Evolutionary conservation across 2,888 invertebrate genomes (phyloP), one percentile per base, ranked within the genome.

Genomic region (Amitus sp.): DNA sequence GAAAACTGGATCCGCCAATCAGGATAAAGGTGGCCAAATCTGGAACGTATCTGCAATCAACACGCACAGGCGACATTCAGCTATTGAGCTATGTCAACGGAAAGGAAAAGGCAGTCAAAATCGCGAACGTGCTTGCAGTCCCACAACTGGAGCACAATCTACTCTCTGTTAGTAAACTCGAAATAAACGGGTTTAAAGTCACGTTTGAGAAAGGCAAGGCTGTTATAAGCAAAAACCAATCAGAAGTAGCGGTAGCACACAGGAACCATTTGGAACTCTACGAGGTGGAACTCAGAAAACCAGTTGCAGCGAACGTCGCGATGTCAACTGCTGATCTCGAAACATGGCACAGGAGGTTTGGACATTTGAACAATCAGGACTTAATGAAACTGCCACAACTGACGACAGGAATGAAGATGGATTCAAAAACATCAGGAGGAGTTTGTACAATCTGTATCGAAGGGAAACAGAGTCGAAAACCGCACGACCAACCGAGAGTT

Each of bases 81-180:
- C 43, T 19, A 1, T 2, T 17, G n/a, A 42, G 46, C 10, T 3
- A 18, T 5, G 48, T 59, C 5, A 48, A 59, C 12, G 45, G 33
- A n/a, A 19, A 30, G 10, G 7, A 12, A 28, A 27, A 34, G 5
- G 3, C 9, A 9, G 42, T 57, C n/a, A 15, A 1, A 19, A 51
- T 50, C 12, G 42, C 27, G 12, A 18, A 47, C n/a, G 20, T 68
- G 28, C 43, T 69, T 6, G 53, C 37, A 5, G 67, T 67, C 18
- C 54, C 69, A 2, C 53, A 51, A 2, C 42, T 69, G 2, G 10
- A 52, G 15, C 47, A 40, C 27, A 69, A 71, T 56, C 34, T 70
- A 5, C 37, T 72, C n/a, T 72, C 70, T 9, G 68, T 71, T 1
- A 42, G 63, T 18, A 65, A 53, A 52, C 34, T 69, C 2, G 72